Percentiles rank a stretch among this genome's conserved stretches.
These are phyloP conservation scores for Anguilla anguilla DNA, from an alignment of 2,797 vertebrate species.

Conservation along the genomic window DNA sequence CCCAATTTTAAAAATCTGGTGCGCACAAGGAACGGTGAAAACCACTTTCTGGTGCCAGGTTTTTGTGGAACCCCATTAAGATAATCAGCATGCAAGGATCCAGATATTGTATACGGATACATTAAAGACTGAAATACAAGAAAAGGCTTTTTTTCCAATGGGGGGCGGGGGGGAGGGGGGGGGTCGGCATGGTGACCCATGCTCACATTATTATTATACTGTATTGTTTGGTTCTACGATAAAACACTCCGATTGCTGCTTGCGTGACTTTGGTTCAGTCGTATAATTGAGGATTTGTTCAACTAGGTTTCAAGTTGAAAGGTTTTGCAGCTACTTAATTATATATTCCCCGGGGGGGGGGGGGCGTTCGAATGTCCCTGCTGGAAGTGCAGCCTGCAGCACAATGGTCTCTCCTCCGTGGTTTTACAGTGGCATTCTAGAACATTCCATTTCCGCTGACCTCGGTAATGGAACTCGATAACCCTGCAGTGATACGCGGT, in stretches of 20 bases:
- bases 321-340: conserved; percentile 36
- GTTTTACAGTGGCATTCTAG: conserved; percentile 52
- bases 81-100: not conserved
- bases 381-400: not conserved
- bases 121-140: not conserved
- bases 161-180: too few relatives aligned
- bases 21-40: not conserved
- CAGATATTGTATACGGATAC: not conserved
- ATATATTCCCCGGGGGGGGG: conserved; percentile 28
- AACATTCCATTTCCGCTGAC: conserved; percentile 34
- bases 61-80: not conserved
- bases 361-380: conserved; percentile 12
- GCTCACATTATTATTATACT: not conserved
- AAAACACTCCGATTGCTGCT: not conserved
- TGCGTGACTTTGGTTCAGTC: not conserved
- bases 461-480: not conserved
- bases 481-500: too few relatives aligned
- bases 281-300: not conserved
- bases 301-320: not conserved
- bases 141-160: not conserved
- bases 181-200: not conserved
- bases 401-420: not conserved
- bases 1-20: not conserved
- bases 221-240: not conserved
- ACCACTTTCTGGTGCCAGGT: not conserved